Conservation (phyloP, 1,140 invertebrate species). For the Heliconius congener region DNA sequence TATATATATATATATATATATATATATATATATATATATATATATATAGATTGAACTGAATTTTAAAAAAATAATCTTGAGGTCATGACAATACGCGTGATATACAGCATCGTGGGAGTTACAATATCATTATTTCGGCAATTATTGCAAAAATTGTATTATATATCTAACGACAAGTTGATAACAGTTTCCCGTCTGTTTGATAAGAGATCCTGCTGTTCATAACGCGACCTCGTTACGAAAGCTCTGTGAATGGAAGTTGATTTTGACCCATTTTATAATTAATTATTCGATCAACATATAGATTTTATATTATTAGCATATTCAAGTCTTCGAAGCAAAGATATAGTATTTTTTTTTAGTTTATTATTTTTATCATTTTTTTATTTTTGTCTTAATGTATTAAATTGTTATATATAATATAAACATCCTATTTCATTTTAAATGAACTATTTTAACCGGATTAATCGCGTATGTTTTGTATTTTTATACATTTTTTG, state of each 20-base stretch:
- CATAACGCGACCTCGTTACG: constrained; percentile 73
- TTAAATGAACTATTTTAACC: not conserved
- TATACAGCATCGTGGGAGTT: constrained; percentile 56
- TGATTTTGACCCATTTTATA: constrained; percentile 77
- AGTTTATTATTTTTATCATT: too few relatives aligned
- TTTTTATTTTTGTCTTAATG: too few relatives aligned
- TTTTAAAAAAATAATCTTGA: constrained; percentile 26
- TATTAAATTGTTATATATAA: not conserved
- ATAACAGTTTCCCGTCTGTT: constrained; percentile 69
- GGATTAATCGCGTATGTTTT: too few relatives aligned
- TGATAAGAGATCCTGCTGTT: constrained; percentile 68
- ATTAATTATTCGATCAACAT: not conserved
- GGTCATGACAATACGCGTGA: constrained; percentile 32
- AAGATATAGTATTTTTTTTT: too few relatives aligned
- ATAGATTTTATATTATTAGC: not conserved
- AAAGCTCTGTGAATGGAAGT: constrained; percentile 75
- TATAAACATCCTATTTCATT: not conserved
- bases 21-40: too few relatives aligned
- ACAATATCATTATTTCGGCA: constrained; percentile 74
- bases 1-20: too few relatives aligned
- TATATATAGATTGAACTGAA: not conserved
- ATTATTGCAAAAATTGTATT: constrained; percentile 79
- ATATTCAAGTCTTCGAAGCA: not conserved
- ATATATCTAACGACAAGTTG: constrained; percentile 74
- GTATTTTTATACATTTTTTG: too few relatives aligned